Evolutionary conservation across 2,113 vertebrate species (phyloP).

Genomic region (Pseudorhombus dupliciocellatus): DNA sequence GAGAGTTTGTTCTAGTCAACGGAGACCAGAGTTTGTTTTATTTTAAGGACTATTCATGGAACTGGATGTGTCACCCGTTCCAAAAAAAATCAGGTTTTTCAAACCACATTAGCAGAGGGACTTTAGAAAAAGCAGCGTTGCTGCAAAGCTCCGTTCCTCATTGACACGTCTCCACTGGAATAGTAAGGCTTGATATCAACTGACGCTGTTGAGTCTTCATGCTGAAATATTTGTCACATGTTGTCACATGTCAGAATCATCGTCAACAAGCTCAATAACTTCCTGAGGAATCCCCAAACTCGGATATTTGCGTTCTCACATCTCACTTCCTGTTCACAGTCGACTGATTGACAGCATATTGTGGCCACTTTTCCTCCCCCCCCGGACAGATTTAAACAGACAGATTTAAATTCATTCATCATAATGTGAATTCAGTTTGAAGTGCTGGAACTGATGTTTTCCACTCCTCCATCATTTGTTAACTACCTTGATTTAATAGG

Average conservation of each 20-base stretch:
- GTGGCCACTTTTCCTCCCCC: neutral
- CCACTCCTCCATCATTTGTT: neutral
- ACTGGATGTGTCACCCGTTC: constrained; percentile 16
- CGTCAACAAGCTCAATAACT: too few relatives aligned
- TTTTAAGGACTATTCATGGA: constrained; percentile 39
- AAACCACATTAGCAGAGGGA: fast-evolving
- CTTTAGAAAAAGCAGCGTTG: neutral
- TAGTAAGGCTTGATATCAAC: too few relatives aligned
- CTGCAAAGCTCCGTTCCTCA: neutral
- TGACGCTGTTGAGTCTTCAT: too few relatives aligned
- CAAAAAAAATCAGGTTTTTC: constrained; percentile 17
- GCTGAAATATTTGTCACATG: too few relatives aligned
- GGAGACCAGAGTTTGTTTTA: constrained; percentile 30
- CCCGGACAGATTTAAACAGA: neutral
- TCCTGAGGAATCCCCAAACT: too few relatives aligned
- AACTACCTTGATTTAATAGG: constrained; percentile 33
- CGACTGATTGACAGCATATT: neutral
- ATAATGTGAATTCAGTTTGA: neutral
- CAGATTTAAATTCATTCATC: neutral
- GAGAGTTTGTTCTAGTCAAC: constrained; percentile 40
- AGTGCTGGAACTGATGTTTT: neutral
- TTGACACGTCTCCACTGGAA: neutral
- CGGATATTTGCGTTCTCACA: too few relatives aligned
- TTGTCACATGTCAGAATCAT: too few relatives aligned
- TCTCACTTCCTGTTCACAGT: neutral